Evolutionary conservation across 1,140 invertebrate species (phyloP), one percentile per base, ranked within the genome.

Genomic region (Choristoneura fumiferana): DNA sequence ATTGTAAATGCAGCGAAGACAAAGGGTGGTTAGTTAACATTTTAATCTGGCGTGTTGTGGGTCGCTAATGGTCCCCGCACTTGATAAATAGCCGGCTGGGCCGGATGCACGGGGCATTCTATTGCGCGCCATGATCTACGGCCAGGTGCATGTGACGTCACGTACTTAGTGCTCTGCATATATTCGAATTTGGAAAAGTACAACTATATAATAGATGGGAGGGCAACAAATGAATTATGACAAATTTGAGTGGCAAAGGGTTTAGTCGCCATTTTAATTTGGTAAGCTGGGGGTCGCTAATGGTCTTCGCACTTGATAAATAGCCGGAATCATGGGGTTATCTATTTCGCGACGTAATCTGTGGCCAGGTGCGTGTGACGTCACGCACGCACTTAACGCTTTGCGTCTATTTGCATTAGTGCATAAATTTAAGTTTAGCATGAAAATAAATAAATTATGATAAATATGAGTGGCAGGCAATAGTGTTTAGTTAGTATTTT

Each of bases 221-320:
- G n/a, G n/a, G n/a, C n/a, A n/a, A n/a, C n/a, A n/a, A n/a, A n/a
- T n/a, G n/a, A n/a, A n/a, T n/a, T n/a, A n/a, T n/a, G n/a, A n/a
- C n/a, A n/a, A n/a, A n/a, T n/a, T n/a, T n/a, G n/a, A n/a, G n/a
- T n/a, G 72, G 73, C 70, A 73, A 78, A 73, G 68, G 60, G 61
- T 62, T 63, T 74, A 69, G 71, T 79, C 75, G 73, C 73, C 73
- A 77, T 77, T 80, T 80, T 80, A 80, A 80, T 80, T 70, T 66
- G 71, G 55, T 61, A 63, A 68, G 73, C 69, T 67, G 69, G 62
- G 62, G 60, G 54, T 49, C 64, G 62, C 65, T 80, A 79, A 79
- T 75, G 69, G 73, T 60, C 58, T 58, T 58, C 67, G 37, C 33
- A 29, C 10, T 63, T 71, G 67, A 76, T 76, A 67, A 67, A 75